Evolutionary conservation across 2,113 vertebrate genomes (phyloP), one percentile per base, ranked within the genome.

Genomic region (Pongo pygmaeus): DNA sequence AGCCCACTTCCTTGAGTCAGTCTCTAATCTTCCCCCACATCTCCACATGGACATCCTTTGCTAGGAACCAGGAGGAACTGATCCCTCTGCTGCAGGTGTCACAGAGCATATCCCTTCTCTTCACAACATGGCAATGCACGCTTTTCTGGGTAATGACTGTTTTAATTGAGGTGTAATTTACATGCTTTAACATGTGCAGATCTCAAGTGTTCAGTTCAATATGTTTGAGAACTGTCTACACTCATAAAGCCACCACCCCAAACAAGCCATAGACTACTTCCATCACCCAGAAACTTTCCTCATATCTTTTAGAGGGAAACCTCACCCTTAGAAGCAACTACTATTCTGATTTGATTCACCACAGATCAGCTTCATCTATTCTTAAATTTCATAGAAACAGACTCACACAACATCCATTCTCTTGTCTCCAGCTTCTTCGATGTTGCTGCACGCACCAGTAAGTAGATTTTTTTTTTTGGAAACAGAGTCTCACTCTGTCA

Each of bases 81-180:
- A 55, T 10, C 4, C 46, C n/a, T 52, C 57, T 8, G 32, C 46
- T 46, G 0, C 3, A 27, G 30, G 14, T 13, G 2, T 27, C 30
- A 22, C 77, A 75, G 67, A 17, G 27, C 5, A 25, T 3, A 30
- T 23, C 7, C 57, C 3, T 52, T 52, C 6, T 55, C 67, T n/a
- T 12, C 14, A 35, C 4, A 46, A 40, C 1, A 4, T 13, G 0
- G 6, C 18, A 64, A 22, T 10, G 32, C n/a, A 0, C 38, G 0
- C 38, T 38, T 32, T 2, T 22, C 10, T 64, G 50, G 2, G 16
- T 43, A n/a, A 52, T 30, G n/a, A 27, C 43, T 70, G 0, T 83
- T 94, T 84, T 43, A 64, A 55, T 11, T 30, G 7, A 6, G 22
- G 16, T 77, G 5, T 84, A 46, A 64, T 22, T n/a, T 35, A n/a